Evolutionary conservation across 2,797 vertebrate genomes (phyloP), one percentile per base, ranked within the genome.

Genomic region (Danio albolineatus): DNA sequence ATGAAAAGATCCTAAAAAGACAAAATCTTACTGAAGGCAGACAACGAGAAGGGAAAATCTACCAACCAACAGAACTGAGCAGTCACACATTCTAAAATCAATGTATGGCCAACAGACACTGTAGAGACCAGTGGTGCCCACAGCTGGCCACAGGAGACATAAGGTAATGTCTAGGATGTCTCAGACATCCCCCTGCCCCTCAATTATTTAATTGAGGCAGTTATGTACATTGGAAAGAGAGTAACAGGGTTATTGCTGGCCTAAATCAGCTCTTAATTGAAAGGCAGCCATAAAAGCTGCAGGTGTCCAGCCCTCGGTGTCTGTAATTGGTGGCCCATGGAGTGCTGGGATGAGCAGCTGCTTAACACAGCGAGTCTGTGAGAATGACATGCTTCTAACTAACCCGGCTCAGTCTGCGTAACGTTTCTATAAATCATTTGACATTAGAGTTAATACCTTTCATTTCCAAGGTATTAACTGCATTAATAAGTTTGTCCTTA

Each of bases 221-320:
- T 86, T 84, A 85, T 83, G 84, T 82, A 84, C 79, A 82, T 73
- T 81, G 79, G 81, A 62, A 79, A 78, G 48, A 60, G 77, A 73
- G 79, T 83, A 72, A 80, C 78, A 75, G 81, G 73, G 76, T 87
- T 86, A 87, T 84, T 80, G 74, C 76, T 72, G 75, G 82, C 64
- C 84, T 85, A 83, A 86, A 84, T 85, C 84, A 82, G 77, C 53
- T 84, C 81, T 84, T 88, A 88, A 88, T 86, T 88, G 87, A 86
- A 88, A 86, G 87, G 82, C 73, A 83, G 87, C 85, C 75, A 85
- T 88, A 86, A 88, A 88, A 83, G 59, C 87, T 54, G 85, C 83
- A 84, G 84, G 87, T 85, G 85, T 80, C 87, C 73, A 67, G 73
- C 82, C 82, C 82, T 85, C 64, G 2, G 75, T 75, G 80, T 74